Evolutionary conservation across 2,113 vertebrate genomes (phyloP), one percentile per base, ranked within the genome.

Genomic region (Ginglymostoma cirratum): DNA sequence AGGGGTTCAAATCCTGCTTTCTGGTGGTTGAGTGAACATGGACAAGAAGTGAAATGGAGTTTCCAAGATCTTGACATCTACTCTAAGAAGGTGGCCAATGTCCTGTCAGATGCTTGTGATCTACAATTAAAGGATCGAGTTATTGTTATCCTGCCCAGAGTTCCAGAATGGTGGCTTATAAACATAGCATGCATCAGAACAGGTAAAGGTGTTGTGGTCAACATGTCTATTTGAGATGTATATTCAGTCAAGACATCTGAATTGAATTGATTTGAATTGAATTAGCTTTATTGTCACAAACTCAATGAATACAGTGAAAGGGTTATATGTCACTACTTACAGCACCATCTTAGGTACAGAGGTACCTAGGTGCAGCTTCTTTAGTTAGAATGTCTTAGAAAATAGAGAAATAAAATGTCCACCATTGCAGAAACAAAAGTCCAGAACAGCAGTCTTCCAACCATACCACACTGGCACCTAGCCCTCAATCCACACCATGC

Each of bases 91-190:
- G 96, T 96, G 19, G 98, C 98, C 94, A 98, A 98, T 0, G 42
- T 97, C 38, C 96, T 98, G 85, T 97, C 96, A 0, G 97, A 97
- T 96, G 97, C 96, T 42, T 99, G 98, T 85, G 96, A 97, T 0
- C 96, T 99, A 69, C 96, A 96, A 66, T 96, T 96, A 42, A 98
- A 98, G 87, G 98, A 99, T 96, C 96, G 96, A n/a, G 92, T 98
- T 0, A 12, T 98, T 27, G 95, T 98, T 45, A 96, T 98, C 89
- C 97, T 99, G 0, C 98, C 98, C 0, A 97, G 97, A 66, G 38
- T 98, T 21, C 98, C 98, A 0, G 98, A 98, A 45, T 98, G 98
- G 98, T 99, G 98, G 98, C 97, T 99, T 96, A 96, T 98, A 95
- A 96, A 96, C 0, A 95, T 98, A 30, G 98, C 98, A 86, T 98